Base-by-base conservation (phyloP, 2,888 invertebrate species). In the Pilophorus perplexus region DNA sequence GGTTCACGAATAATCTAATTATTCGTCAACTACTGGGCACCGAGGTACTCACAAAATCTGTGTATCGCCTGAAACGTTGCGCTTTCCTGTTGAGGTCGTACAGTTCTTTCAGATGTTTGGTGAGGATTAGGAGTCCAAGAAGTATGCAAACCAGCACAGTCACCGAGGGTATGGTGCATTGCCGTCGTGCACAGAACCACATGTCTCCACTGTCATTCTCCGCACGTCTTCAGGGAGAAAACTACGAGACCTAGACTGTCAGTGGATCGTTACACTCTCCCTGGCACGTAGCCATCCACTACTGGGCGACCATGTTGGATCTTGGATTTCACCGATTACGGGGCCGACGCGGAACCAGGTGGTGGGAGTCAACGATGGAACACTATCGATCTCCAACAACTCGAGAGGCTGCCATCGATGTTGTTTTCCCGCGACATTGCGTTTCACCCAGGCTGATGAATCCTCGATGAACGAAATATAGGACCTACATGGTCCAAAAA, bases 51-150 rank as follows among this genome's bases (percentile, higher is more conserved):
- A 69, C 69, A 37, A 69, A 69, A 38, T 62, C 55, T 33, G 64
- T 62, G 54, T 69, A 69, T 8, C 57, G 65, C 22, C 57, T 64
- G 54, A 69, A 69, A 20, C 69, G 57, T 67, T 69, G 69, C 44
- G 64, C 67, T 55, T 69, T 69, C 40, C 60, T 64, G 44, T 67
- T 69, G 40, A 65, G 65, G 25, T 69, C 69, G 52, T 67, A 67
- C 14, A 69, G 55, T 40, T 67, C 67, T 22, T 69, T 69, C 10
- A 69, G 46, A 33, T 69, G 69, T 54, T 67, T 69, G 28, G 69
- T 64, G 37, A 69, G 48, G 18, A 69, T 52, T 8, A 69, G 33
- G 25, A 69, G 60, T 46, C 52, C 46, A 20, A 69, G 57, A 14
- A 69, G 64, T 18, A 67, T 16, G 64, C 64, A 52, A 2, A 64